Percentiles rank a stretch among this genome's conserved stretches.
Conservation (phyloP, 2,113 vertebrate species). For the Pogona vitticeps region DNA sequence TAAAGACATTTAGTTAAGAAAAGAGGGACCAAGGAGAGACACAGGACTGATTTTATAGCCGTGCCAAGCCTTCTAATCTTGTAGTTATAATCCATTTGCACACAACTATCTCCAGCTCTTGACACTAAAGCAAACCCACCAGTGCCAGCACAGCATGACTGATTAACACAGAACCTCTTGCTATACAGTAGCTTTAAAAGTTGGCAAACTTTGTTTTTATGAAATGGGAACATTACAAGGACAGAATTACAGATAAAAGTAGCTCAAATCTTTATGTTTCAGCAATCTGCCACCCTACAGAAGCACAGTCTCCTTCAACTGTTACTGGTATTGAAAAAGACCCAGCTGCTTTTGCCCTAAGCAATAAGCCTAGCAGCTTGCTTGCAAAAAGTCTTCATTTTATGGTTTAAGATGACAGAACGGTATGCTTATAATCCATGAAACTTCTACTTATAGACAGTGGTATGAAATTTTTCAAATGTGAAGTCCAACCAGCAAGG, state of each 20-base stretch:
- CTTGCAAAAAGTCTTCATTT: neutral
- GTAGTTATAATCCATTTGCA: neutral
- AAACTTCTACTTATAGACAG: neutral
- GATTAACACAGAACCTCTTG: neutral
- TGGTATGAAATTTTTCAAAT: neutral
- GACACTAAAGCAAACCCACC: neutral
- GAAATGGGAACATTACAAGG: fast-evolving
- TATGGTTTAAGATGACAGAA: neutral
- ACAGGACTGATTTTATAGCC: fast-evolving
- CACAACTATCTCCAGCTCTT: fast-evolving
- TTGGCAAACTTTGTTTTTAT: neutral
- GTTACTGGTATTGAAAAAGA: neutral
- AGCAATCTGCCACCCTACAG: neutral
- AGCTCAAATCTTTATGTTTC: neutral
- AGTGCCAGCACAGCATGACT: neutral
- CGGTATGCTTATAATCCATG: neutral
- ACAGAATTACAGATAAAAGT: neutral
- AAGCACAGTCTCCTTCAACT: neutral
- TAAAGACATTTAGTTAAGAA: neutral
- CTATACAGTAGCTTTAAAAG: neutral
- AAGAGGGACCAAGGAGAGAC: neutral
- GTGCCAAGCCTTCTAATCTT: neutral
- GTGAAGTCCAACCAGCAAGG: neutral
- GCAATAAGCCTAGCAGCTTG: neutral
- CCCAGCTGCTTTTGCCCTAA: neutral